Percentiles rank a stretch among this genome's conserved stretches.
phyloP scores from a whole-genome alignment of 30 jellyfish, hydroid and myxozoan genomes.

The Cassiopea andromeda region DNA sequence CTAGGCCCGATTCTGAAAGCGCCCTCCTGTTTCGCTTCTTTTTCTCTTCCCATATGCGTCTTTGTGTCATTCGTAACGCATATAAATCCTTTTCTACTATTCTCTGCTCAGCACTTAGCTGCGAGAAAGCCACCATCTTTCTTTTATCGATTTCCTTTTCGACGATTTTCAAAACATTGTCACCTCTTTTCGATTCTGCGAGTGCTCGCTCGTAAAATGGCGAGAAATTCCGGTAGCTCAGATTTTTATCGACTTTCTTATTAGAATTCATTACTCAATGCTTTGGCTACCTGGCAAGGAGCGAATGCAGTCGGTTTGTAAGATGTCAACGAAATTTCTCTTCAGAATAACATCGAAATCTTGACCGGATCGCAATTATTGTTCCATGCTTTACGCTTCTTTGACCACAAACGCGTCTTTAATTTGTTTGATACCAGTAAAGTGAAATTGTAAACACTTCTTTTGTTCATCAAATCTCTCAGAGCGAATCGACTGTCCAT shows the following conservation, averaged over 20 bases:
- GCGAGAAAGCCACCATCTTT: slow-evolving; percentile 49
- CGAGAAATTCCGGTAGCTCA: slow-evolving; percentile 54
- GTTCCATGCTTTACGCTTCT: neutral
- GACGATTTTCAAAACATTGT: slow-evolving; percentile 36
- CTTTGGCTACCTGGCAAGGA: neutral
- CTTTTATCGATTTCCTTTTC: slow-evolving; percentile 57
- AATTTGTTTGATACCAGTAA: neutral
- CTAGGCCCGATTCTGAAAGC: slow-evolving; percentile 7
- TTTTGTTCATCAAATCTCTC: neutral
- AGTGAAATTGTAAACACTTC: neutral
- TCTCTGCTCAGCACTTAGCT: slow-evolving; percentile 61
- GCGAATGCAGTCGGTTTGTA: neutral
- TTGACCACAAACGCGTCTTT: neutral
- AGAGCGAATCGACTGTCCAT: neutral
- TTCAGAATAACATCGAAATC: neutral
- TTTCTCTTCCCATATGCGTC: slow-evolving; percentile 21
- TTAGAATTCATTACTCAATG: slow-evolving; percentile 15
- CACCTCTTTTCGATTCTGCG: slow-evolving; percentile 65
- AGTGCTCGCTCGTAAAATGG: slow-evolving; percentile 71
- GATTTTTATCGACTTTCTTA: neutral
- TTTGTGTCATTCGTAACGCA: slow-evolving; percentile 37
- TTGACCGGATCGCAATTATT: neutral
- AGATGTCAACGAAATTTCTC: neutral
- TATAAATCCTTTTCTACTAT: slow-evolving; percentile 56
- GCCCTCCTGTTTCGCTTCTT: slow-evolving; percentile 41